These are phyloP conservation scores for Ophion costatus DNA, from an alignment of 2,888 invertebrate species.

Conservation along the genomic window DNA sequence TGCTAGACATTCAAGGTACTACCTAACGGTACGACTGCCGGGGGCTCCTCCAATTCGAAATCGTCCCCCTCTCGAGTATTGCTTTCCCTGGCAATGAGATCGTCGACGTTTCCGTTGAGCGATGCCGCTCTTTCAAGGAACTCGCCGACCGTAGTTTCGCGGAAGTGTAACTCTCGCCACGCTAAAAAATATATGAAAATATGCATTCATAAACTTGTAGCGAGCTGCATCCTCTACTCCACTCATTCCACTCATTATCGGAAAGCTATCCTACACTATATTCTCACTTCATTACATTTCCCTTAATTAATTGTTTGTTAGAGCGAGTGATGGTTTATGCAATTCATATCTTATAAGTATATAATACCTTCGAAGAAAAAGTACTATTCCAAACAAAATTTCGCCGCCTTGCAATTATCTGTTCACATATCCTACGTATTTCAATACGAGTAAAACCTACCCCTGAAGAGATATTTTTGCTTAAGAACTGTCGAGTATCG, in stretches of 20 bases:
- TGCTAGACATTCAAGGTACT: slow-evolving; percentile 5
- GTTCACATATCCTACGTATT: neutral
- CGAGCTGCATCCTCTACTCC: neutral
- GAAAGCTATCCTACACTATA: neutral
- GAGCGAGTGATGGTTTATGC: neutral
- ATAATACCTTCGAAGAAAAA: too few relatives aligned
- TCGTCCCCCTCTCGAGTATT: slow-evolving; percentile 19
- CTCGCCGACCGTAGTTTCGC: slow-evolving; percentile 20
- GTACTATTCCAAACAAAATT: neutral
- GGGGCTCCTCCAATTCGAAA: slow-evolving; percentile 31
- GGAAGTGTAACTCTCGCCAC: slow-evolving; percentile 46
- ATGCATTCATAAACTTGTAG: neutral
- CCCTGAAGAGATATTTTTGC: neutral
- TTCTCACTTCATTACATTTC: neutral
- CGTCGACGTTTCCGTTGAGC: slow-evolving; percentile 31
- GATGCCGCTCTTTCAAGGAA: slow-evolving; percentile 49
- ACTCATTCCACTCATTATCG: neutral
- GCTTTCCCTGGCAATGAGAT: slow-evolving; percentile 12
- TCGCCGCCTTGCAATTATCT: neutral
- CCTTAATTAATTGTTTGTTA: too few relatives aligned
- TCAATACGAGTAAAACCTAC: slow-evolving; percentile 13
- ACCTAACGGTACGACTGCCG: slow-evolving; percentile 37
- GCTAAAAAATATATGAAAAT: slow-evolving; percentile 28
- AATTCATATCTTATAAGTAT: too few relatives aligned
- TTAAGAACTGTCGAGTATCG: slow-evolving; percentile 15